Conservation (phyloP, 35 echinoderm and acorn worm species). For the Amphiura filiformis region DNA sequence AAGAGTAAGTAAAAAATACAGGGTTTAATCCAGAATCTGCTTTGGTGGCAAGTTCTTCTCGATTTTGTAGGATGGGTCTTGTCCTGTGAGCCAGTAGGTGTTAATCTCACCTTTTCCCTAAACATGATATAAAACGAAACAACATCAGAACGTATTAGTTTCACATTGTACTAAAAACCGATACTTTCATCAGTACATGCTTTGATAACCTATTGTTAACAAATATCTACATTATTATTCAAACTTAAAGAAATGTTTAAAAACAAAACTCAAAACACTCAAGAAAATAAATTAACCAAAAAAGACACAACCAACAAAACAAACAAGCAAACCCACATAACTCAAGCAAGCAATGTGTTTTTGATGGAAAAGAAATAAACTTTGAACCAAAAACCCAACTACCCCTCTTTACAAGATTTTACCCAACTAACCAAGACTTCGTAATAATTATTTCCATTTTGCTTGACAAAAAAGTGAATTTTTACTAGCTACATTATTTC, state of each 20-base stretch:
- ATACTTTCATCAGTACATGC: neutral
- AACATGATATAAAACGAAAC: neutral
- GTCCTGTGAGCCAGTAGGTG: constrained; percentile 84
- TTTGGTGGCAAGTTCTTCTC: constrained; percentile 68
- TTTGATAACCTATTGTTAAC: neutral
- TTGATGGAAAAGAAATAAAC: too few species aligned
- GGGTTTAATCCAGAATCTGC: constrained; percentile 44
- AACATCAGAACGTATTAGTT: neutral
- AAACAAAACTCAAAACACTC: neutral
- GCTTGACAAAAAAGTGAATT: too few species aligned
- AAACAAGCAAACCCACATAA: too few species aligned
- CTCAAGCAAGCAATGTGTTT: too few species aligned
- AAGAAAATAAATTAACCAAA: too few species aligned
- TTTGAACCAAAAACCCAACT: too few species aligned
- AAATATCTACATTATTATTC: neutral
- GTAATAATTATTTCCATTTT: too few species aligned
- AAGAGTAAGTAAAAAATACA: too few species aligned
- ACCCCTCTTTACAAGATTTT: too few species aligned
- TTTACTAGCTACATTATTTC: too few species aligned
- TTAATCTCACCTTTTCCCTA: constrained; percentile 93
- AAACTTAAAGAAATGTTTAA: neutral
- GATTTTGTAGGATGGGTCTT: constrained; percentile 88
- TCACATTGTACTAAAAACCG: neutral
- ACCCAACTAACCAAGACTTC: too few species aligned
- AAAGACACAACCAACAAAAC: too few species aligned